Evolutionary conservation across 2,797 vertebrate species (phyloP).

Genomic region (Hippopotamyrus pictus): DNA sequence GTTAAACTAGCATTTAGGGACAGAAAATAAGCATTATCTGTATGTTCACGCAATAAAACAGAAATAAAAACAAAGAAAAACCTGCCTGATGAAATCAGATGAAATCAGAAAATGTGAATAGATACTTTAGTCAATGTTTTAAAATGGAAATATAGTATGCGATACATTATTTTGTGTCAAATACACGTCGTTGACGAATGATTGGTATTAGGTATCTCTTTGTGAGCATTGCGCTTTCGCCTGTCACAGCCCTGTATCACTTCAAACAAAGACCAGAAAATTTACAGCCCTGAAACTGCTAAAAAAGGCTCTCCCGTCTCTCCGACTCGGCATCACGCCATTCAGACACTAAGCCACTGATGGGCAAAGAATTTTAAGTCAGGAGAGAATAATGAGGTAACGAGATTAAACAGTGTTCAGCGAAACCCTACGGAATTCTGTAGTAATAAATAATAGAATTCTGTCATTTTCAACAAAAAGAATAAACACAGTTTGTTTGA

Average conservation of each 20-base stretch:
- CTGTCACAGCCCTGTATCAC: conserved; percentile 42
- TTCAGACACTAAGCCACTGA: neutral
- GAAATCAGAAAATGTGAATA: neutral
- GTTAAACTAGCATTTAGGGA: neutral
- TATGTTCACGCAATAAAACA: neutral
- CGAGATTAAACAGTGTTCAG: conserved; percentile 44
- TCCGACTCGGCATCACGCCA: conserved; percentile 35
- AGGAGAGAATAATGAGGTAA: conserved; percentile 48
- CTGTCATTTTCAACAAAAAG: neutral
- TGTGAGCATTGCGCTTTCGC: conserved; percentile 40
- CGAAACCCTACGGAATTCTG: neutral
- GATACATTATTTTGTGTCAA: neutral
- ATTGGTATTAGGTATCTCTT: conserved; percentile 43
- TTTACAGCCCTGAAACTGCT: conserved; percentile 44
- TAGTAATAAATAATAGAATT: neutral
- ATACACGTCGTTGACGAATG: neutral
- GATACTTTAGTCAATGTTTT: neutral
- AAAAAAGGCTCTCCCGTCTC: conserved; percentile 34
- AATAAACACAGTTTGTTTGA: neutral
- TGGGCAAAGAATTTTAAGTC: conserved; percentile 41
- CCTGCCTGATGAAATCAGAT: neutral
- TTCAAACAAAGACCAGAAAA: conserved; percentile 37
- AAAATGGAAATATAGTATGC: neutral
- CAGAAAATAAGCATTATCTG: neutral
- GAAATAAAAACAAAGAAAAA: neutral